These are phyloP conservation scores for Ditylenchus weischeri DNA, from an alignment of 2,888 invertebrate genomes.

Conservation along the genomic window DNA sequence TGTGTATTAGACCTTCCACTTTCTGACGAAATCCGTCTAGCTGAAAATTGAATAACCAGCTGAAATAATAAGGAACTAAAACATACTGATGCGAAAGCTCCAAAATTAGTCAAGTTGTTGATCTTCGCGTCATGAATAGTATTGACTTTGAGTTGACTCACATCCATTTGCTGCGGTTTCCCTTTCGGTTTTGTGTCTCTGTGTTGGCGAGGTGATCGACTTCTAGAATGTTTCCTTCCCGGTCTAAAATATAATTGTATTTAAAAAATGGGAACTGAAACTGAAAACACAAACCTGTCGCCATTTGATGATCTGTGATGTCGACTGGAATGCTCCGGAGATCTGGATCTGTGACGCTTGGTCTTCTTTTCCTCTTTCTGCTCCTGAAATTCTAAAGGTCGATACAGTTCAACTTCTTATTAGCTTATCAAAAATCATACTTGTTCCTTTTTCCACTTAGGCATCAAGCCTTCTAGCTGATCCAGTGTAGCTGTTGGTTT, in stretches of 20 bases:
- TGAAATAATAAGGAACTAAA: slow-evolving; percentile 2
- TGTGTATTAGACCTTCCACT: slow-evolving; percentile 94
- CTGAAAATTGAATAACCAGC: slow-evolving; percentile 59
- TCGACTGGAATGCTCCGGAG: slow-evolving; percentile 22
- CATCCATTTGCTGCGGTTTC: slow-evolving; percentile 50
- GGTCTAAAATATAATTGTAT: too few relatives aligned
- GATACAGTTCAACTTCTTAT: not conserved
- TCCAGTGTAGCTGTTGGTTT: slow-evolving; percentile 59
- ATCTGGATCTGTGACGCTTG: slow-evolving; percentile 24
- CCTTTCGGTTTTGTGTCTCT: slow-evolving; percentile 20
- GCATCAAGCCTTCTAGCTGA: slow-evolving; percentile 61
- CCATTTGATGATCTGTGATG: slow-evolving; percentile 17
- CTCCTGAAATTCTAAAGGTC: not conserved
- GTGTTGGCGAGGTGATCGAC: slow-evolving; percentile 12
- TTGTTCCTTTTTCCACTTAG: slow-evolving; percentile 45
- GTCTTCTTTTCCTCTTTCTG: not conserved
- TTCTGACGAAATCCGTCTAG: slow-evolving; percentile 80
- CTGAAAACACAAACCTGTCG: slow-evolving; percentile 6
- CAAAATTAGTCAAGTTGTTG: slow-evolving; percentile 92
- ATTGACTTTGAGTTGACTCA: slow-evolving; percentile 64
- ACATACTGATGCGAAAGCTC: slow-evolving; percentile 78
- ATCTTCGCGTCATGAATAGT: slow-evolving; percentile 88
- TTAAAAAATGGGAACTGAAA: not conserved
- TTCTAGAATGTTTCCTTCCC: not conserved
- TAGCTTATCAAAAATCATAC: slow-evolving; percentile 6